These are phyloP conservation scores for Lottia gigantea DNA, from an alignment of 2,888 invertebrate species.

Conservation along the genomic window DNA sequence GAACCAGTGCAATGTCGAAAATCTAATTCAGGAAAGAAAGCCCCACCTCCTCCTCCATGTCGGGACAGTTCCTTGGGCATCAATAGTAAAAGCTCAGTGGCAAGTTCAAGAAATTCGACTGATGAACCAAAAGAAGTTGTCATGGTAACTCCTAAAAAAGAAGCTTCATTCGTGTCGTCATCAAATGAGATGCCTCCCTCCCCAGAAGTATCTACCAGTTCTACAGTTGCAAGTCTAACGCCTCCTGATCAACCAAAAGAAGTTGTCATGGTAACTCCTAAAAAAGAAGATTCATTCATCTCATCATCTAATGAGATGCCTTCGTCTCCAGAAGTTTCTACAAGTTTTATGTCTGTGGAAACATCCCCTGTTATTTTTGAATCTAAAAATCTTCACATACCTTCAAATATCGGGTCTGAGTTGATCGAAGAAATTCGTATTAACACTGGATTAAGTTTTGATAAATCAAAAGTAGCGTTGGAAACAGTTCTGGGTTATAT, in stretches of 20 bases:
- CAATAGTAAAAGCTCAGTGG: not conserved
- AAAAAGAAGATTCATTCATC: too few species aligned
- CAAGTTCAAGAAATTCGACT: not conserved
- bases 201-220: slow-evolving; percentile 4
- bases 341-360: too few species aligned
- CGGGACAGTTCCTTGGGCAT: not conserved
- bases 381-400: slow-evolving; percentile 25
- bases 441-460: slow-evolving; percentile 57
- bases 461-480: slow-evolving; percentile 54
- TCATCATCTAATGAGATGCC: too few species aligned
- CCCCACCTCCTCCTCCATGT: not conserved
- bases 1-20: not conserved
- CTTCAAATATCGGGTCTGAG: slow-evolving; percentile 45
- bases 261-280: too few species aligned
- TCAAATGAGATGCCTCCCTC: not conserved
- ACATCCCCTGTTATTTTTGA: too few species aligned
- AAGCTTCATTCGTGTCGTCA: too few species aligned
- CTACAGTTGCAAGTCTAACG: slow-evolving; percentile 1
- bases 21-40: not conserved
- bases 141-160: too few species aligned
- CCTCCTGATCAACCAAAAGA: not conserved
- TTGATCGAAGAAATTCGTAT: slow-evolving; percentile 54
- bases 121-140: too few species aligned
- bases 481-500: slow-evolving; percentile 54
- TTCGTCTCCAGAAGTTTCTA: too few species aligned